Percentiles rank a stretch among this genome's conserved stretches.
phyloP scores from a whole-genome alignment of 1,140 invertebrate species.

The Saccostrea cuccullata region DNA sequence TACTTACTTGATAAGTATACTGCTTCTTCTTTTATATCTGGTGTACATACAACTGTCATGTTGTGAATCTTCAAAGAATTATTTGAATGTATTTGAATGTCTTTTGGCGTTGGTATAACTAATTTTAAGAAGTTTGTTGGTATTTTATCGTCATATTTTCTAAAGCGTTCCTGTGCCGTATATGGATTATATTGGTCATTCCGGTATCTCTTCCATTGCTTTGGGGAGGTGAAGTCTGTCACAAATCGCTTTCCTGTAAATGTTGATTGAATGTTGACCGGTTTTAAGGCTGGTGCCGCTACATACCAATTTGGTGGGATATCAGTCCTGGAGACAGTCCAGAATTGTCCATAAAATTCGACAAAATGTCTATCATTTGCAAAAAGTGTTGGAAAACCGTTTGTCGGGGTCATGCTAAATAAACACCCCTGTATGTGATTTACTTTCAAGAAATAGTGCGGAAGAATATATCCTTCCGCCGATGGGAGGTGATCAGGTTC shows the following conservation, averaged over 20 bases:
- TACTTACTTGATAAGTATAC: conserved; percentile 45
- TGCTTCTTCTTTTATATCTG: conserved; percentile 44
- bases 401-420: conserved; percentile 44
- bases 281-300: conserved; percentile 51
- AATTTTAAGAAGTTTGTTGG: conserved; percentile 24
- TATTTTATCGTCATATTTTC: conserved; percentile 39
- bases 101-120: conserved; percentile 61
- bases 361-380: conserved; percentile 51
- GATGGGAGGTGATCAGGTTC: conserved; percentile 56
- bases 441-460: conserved; percentile 52
- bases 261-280: conserved; percentile 62
- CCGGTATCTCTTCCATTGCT: conserved; percentile 68
- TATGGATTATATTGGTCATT: conserved; percentile 69
- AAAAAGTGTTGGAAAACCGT: conserved; percentile 7
- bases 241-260: conserved; percentile 66
- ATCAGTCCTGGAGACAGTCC: conserved; percentile 62
- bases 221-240: conserved; percentile 58
- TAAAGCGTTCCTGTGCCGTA: conserved; percentile 57
- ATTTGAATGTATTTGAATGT: conserved; percentile 23
- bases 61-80: conserved; percentile 25
- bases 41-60: conserved; percentile 15
- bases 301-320: conserved; percentile 67
- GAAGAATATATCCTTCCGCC: conserved; percentile 53
- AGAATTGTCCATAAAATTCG: conserved; percentile 60
- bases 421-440: conserved; percentile 68